Base-by-base conservation (phyloP, 2,113 vertebrate genomes). In the Neotragus pygmaeus region DNA sequence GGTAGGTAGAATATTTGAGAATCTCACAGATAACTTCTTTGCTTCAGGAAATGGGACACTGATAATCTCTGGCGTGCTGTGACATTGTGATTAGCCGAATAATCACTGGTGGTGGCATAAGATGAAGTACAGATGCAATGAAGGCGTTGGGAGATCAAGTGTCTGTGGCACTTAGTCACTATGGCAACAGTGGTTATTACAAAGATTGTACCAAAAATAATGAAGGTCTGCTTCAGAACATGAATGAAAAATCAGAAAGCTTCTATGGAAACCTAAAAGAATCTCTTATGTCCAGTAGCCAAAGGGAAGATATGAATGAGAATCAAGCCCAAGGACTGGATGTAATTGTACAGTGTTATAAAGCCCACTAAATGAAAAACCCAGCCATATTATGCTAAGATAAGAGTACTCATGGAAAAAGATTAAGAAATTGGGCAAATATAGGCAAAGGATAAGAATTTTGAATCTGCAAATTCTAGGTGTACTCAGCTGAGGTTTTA, bases 61-160 rank as follows among this genome's bases (percentile, higher is more conserved):
- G 96, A 96, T 98, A 95, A 97, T 96, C 96, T 97, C 94, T 95
- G 94, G 94, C 97, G 97, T 92, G 92, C 95, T 96, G 91, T 96
- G 96, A 98, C 92, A 96, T 92, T 58, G 45, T 88, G 95, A 98
- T 98, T 97, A 95, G 97, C 96, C 93, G 81, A 90, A 94, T 92
- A 96, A 97, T 97, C 97, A 92, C 88, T 64, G 85, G 95, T 85
- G 77, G 97, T 98, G 96, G 92, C 94, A 70, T 39, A 81, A 88
- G 97, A 97, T 95, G 93, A 97, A 97, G 83, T 78, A 55, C 97
- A 98, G 98, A 97, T 85, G 92, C 75, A 85, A 28, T 5, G n/a
- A 96, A 91, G 90, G 88, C 39, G 5, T 90, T 88, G 82, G 95
- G 85, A 96, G 91, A 98, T 90, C 95, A 90, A 96, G 97, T 95